These are phyloP conservation scores for Pampusana beccarii DNA, from an alignment of 2,113 vertebrate genomes.

Conservation along the genomic window DNA sequence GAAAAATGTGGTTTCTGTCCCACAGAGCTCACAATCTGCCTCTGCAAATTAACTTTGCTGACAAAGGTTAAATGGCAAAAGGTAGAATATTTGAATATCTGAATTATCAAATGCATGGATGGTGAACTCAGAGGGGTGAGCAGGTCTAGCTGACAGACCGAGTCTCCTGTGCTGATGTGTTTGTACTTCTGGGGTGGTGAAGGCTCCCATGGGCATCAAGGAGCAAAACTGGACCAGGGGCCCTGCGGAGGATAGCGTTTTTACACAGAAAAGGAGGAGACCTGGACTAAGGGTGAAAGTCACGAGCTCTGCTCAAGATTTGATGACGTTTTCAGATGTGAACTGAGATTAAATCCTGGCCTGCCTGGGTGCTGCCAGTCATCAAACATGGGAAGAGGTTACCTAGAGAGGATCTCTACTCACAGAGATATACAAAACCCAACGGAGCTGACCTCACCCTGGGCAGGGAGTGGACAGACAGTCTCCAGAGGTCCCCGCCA, in stretches of 20 bases:
- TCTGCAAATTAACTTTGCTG: constrained; percentile 31
- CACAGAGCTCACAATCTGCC: constrained; percentile 39
- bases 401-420: not conserved
- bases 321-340: not conserved
- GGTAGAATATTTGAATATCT: not conserved
- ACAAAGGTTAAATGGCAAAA: constrained; percentile 38
- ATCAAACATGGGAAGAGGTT: not conserved
- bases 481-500: not conserved
- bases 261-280: not conserved
- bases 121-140: not conserved
- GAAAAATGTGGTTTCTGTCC: constrained; percentile 51
- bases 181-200: not conserved
- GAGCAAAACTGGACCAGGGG: not conserved
- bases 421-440: not conserved
- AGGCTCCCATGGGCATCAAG: not conserved
- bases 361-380: not conserved
- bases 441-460: not conserved
- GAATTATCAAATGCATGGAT: not conserved
- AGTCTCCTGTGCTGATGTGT: not conserved
- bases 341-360: not conserved
- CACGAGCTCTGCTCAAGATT: not conserved
- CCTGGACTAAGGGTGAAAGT: not conserved
- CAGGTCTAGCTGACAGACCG: not conserved
- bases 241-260: not conserved
- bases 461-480: no score